Evolutionary conservation across 2,113 vertebrate genomes (phyloP), one percentile per base, ranked within the genome.

Genomic region (Gnathonemus echidnorhynchus): DNA sequence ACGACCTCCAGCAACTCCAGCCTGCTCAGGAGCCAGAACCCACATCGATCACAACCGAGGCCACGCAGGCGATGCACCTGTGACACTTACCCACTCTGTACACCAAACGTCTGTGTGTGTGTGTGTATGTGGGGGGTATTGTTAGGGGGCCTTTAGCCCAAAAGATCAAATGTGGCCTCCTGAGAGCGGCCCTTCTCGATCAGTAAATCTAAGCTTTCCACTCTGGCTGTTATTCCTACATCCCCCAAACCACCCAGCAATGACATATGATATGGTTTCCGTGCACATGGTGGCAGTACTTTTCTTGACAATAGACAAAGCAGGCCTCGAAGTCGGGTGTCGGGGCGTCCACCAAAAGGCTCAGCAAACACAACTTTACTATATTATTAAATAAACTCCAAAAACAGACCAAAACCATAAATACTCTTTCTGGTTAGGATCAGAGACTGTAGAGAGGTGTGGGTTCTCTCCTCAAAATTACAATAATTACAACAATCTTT

Each of bases 151-250:
- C 17, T 21, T 19, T n/a, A 66, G 58, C 58, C 58, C 58, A 62
- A n/a, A 62, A 24, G 19, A 58, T 58, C 19, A 8, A 58, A 62
- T n/a, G 10, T 10, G 58, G n/a, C n/a, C 27, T 9, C 21, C 7
- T n/a, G 56, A 62, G 56, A 9, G 21, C 2, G 0, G 56, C 21
- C 62, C n/a, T 56, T 56, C 19, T 56, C 19, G 17, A 53, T 21
- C 19, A 56, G 31, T 77, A 77, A 80, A 87, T 90, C 85, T 50
- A 27, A 10, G 21, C 46, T 66, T 45, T 48, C 66, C 48, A 80
- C 62, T 49, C 17, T 24, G 48, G 66, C 48, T 90, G 85, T 35
- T 74, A 90, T 90, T 90, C 42, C 31, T 27, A 62, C 48, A 17
- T 4, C n/a, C 15, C 83, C 83, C 77, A 77, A 39, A 17, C 15